Percentiles rank a stretch among this genome's conserved stretches.
phyloP scores from a whole-genome alignment of 2,113 vertebrate species.

The Pelusios castaneus region DNA sequence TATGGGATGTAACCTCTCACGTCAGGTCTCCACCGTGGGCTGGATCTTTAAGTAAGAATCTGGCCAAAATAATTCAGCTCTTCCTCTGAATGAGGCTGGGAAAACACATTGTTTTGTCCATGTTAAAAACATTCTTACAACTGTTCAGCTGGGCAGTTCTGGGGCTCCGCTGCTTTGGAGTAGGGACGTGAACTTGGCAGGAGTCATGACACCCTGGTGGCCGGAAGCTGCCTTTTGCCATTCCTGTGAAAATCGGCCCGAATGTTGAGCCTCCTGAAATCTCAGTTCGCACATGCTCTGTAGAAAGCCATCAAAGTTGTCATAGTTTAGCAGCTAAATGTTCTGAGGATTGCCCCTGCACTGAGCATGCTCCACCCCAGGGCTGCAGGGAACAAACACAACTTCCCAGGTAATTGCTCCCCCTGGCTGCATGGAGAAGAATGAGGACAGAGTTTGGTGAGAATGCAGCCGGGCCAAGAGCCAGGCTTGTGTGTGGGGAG shows the following conservation, averaged over 20 bases:
- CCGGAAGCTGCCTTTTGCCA: background rate
- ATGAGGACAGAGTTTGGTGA: background rate
- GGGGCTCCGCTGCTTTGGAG: background rate
- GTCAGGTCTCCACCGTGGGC: too few relatives aligned
- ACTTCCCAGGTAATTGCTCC: background rate
- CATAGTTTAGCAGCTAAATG: background rate
- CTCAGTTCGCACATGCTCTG: too few relatives aligned
- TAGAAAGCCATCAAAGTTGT: too few relatives aligned
- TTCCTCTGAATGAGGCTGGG: too few relatives aligned
- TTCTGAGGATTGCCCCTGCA: background rate
- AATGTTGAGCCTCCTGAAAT: background rate
- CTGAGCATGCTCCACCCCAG: background rate
- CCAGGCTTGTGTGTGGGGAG: background rate
- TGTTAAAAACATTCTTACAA: too few relatives aligned
- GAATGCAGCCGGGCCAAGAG: background rate
- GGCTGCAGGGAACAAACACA: background rate
- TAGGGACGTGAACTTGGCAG: background rate
- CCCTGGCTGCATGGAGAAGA: background rate
- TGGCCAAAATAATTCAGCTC: too few relatives aligned
- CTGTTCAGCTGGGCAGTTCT: background rate
- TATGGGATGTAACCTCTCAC: too few relatives aligned
- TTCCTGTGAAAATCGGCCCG: background rate
- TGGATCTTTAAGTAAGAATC: too few relatives aligned
- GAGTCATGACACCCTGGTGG: too few relatives aligned
- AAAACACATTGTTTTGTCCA: too few relatives aligned